Base-by-base conservation (phyloP, 2,888 invertebrate species). In the Strigamia transsilvanica region DNA sequence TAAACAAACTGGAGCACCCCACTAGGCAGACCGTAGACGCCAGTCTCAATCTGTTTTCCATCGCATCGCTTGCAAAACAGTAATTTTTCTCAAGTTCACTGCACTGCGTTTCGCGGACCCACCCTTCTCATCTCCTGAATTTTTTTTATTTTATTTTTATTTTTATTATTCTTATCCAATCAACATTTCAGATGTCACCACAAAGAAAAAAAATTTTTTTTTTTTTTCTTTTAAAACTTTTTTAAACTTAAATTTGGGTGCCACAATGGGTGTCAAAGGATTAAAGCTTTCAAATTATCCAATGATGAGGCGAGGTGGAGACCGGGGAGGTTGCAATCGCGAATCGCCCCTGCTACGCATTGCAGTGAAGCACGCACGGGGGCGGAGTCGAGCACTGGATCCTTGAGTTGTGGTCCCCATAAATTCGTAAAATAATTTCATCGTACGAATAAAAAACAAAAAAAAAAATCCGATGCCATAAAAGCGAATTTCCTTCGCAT, bases 21-120 rank as follows among this genome's bases (percentile, higher is more conserved):
- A 61, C 61, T 3, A 15, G 61, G 61, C 23, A 61, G 2, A 21
- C 61, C 7, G 18, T 61, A 61, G 61, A 61, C 56, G 56, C 61
- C 61, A 61, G 15, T 61, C n/a, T 21, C 18, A 61, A 61, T 61
- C 61, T 61, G 61, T 61, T 5, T 61, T 61, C 3, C 18, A 18
- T 61, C 61, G 61, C n/a, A 23, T 61, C 7, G 15, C 61, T 61
- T 61, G 18, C 15, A 61, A 61, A 42, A 61, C 23, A 61, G 61
- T 61, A 61, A 61, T 61, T 61, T 61, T 61, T 61, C 15, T 61
- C 2, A 61, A 61, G 61, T 61, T 61, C 61, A 61, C 10, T 61
- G 61, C 61, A 61, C 61, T 61, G 18, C 7, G 23, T 42, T 23
- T 3, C 23, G 10, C 10, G n/a, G 2, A 15, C 61, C 2, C 61